Evolutionary conservation across 2,888 invertebrate species (phyloP), one percentile per base, ranked within the genome.

Genomic region (Drosophila subquinaria): DNA sequence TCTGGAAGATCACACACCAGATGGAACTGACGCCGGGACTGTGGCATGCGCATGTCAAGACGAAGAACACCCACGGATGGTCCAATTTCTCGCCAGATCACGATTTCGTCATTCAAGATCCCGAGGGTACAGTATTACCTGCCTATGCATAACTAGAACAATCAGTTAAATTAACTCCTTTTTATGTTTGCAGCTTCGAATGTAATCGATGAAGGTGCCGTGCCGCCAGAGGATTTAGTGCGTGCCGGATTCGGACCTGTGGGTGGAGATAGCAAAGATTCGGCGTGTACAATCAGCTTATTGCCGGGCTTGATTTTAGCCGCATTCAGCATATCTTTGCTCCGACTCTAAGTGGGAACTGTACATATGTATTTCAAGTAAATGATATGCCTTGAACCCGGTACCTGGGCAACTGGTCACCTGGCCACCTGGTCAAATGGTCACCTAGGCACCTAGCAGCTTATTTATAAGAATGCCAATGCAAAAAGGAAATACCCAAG

Each of bases 1-100:
- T 91, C 56, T 92, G 93, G 92, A 92, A 92, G 83, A 80, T 93
- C 11, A 90, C 87, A 42, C 92, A 92, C 66, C 84, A 91, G 73
- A 88, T 92, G 72, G 87, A 91, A 60, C 73, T 92, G 43, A 68
- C 81, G 11, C 89, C 90, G 0, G 92, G 92, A 8, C 67, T 79
- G 43, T 92, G 92, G 92, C 91, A 92, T 67, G 91, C 87, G 3
- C 90, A 83, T 17, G 90, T 92, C 36, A 91, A 88, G 67, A 89
- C 91, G 43, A 91, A 83, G 81, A 92, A 92, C 57, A 90, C 84
- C 5, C 56, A 79, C 5, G 93, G 91, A 8, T 92, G 92, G 92
- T 92, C 92, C 3, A 81, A 85, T 36, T 92, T 92, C 69, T 92
- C 92, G 1, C 71, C 79, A 3, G 82, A 90, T 10, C 87, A 92